Evolutionary conservation across 2,888 invertebrate genomes (phyloP).

Genomic region (Cheilosia variabilis): DNA sequence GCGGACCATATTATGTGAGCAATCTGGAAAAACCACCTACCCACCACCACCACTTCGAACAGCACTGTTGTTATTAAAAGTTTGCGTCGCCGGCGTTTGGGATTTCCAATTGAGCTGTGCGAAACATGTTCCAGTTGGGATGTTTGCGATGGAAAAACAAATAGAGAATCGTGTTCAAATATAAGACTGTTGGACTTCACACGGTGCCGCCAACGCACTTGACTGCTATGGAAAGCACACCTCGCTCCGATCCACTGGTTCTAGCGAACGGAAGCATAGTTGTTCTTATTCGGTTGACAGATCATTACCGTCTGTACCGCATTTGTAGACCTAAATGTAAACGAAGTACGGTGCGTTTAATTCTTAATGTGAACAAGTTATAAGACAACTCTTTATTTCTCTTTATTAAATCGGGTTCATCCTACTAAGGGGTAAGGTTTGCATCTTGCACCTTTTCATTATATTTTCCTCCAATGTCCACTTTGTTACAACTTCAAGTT

Average conservation of each 20-base stretch:
- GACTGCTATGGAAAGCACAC: background rate
- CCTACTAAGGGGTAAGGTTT: too few relatives aligned
- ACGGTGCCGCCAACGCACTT: conserved; percentile 34
- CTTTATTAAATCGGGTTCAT: too few relatives aligned
- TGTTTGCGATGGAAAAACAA: conserved; percentile 62
- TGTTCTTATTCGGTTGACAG: conserved; percentile 1
- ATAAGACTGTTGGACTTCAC: conserved; percentile 45
- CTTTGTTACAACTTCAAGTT: too few relatives aligned
- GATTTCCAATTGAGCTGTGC: conserved; percentile 49
- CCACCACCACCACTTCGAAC: background rate
- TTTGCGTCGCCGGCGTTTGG: conserved; percentile 28
- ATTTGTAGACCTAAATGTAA: too few relatives aligned
- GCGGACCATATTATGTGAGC: conserved; percentile 15
- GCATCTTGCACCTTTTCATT: too few relatives aligned
- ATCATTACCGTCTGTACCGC: conserved; percentile 3
- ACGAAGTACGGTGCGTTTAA: too few relatives aligned
- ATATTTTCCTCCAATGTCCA: background rate
- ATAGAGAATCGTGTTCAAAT: conserved; percentile 65
- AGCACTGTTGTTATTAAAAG: conserved; percentile 29
- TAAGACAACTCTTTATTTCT: too few relatives aligned
- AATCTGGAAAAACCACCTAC: conserved; percentile 28
- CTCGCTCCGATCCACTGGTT: background rate
- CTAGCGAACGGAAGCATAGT: conserved; percentile 32
- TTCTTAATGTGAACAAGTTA: too few relatives aligned
- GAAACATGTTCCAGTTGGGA: conserved; percentile 48